phyloP scores from a whole-genome alignment of 2,113 vertebrate genomes.

The Aythya baeri region DNA sequence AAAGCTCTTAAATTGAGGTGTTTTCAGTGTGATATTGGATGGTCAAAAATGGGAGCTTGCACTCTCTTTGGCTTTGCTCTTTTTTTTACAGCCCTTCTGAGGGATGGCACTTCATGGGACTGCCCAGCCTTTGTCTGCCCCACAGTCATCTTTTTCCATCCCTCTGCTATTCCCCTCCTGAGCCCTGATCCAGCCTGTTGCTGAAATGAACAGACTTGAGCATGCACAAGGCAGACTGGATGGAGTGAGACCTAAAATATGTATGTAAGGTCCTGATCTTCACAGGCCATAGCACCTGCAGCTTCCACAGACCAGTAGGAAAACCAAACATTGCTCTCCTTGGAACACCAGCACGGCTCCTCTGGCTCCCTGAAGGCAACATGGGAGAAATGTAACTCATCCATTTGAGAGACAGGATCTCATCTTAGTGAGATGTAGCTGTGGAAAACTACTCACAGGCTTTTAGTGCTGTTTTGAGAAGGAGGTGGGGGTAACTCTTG shows the following conservation, averaged over 20 bases:
- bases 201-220: neutral
- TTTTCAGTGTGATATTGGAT: neutral
- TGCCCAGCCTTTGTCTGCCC: neutral
- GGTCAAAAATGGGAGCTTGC: neutral
- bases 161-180: accelerated
- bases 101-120: neutral
- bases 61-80: neutral
- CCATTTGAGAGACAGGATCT: neutral
- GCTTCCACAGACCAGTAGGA: neutral
- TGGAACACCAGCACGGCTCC: neutral
- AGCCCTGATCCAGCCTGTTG: neutral
- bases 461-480: neutral
- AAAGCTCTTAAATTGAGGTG: neutral
- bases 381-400: neutral
- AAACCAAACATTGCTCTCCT: neutral
- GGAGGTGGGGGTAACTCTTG: accelerated
- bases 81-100: neutral
- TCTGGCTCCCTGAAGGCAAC: neutral
- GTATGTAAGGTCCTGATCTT: neutral
- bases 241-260: neutral
- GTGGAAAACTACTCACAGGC: neutral
- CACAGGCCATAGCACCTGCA: neutral
- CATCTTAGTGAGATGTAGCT: neutral
- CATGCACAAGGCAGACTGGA: neutral
- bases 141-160: neutral